phyloP scores from a whole-genome alignment of 1,140 invertebrate species.

The Drosophila sproati region DNA sequence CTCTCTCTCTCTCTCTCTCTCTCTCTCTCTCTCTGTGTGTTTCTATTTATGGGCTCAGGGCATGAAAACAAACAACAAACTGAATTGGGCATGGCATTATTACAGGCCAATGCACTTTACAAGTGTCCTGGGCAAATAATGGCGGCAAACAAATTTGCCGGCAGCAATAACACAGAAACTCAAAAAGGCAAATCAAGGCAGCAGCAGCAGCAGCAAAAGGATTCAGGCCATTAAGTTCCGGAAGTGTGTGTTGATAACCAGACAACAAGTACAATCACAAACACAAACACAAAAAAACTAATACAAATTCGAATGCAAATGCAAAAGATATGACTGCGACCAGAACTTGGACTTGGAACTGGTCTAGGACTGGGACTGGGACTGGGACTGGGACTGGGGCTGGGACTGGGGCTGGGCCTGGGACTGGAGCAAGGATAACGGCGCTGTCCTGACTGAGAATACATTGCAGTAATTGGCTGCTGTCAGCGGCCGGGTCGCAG shows the following conservation, averaged over 20 bases:
- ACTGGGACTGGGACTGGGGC: neutral
- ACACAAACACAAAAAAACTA: slow-evolving; percentile 25
- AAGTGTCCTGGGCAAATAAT: slow-evolving; percentile 22
- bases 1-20: too few relatives aligned
- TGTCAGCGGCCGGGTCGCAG: neutral
- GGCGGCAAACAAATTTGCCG: neutral
- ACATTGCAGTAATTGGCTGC: slow-evolving; percentile 66
- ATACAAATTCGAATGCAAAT: slow-evolving; percentile 49
- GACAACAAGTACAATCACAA: slow-evolving; percentile 67
- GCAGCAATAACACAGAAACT: slow-evolving; percentile 9
- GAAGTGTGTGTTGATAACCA: slow-evolving; percentile 78
- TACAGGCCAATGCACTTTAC: slow-evolving; percentile 70
- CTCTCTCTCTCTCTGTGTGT: too few relatives aligned
- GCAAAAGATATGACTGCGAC: slow-evolving; percentile 26
- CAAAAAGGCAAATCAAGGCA: slow-evolving; percentile 57
- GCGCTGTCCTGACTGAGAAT: slow-evolving; percentile 47
- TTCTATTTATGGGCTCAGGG: neutral
- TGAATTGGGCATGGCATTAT: slow-evolving; percentile 45
- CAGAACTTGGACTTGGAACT: slow-evolving; percentile 4
- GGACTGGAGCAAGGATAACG: slow-evolving; percentile 6
- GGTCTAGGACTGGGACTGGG: neutral
- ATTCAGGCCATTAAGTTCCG: slow-evolving; percentile 84
- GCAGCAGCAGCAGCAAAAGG: slow-evolving; percentile 62
- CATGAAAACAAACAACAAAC: slow-evolving; percentile 6
- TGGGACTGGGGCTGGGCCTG: neutral